phyloP scores from a whole-genome alignment of 2,113 vertebrate genomes.

The Pedetes capensis region DNA sequence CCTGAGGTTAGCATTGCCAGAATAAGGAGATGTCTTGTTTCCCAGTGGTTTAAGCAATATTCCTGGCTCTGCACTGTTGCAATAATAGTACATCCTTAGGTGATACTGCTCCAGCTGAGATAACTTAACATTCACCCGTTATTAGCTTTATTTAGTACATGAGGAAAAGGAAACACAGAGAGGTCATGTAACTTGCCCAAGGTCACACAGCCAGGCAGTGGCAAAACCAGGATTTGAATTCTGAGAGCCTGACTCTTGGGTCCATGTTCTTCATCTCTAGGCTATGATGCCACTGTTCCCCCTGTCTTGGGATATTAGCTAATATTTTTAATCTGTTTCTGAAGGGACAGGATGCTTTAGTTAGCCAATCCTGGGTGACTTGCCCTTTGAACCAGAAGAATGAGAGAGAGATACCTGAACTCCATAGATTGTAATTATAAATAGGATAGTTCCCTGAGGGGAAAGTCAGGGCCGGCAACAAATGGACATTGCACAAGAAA shows the following conservation, averaged over 20 bases:
- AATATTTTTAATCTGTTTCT: background rate
- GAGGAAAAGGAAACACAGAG: background rate
- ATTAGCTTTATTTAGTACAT: background rate
- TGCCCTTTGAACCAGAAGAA: background rate
- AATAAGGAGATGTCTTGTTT: background rate
- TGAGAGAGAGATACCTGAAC: background rate
- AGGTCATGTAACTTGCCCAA: background rate
- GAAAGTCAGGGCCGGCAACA: background rate
- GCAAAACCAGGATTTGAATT: background rate
- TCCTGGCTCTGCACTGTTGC: too few species aligned
- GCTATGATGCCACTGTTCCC: background rate
- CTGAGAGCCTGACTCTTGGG: background rate
- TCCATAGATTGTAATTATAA: background rate
- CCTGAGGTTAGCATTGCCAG: background rate
- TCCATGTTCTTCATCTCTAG: background rate
- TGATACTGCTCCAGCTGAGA: background rate
- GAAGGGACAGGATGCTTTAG: background rate
- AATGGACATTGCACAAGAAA: background rate
- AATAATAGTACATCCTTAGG: background rate
- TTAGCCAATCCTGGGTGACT: background rate
- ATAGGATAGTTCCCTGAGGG: background rate
- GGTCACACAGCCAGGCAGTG: background rate
- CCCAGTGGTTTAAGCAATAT: background rate
- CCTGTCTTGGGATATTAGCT: background rate
- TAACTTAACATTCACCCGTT: background rate